These are phyloP conservation scores for Ruditapes philippinarum DNA, from an alignment of 1,140 invertebrate species.

Conservation along the genomic window DNA sequence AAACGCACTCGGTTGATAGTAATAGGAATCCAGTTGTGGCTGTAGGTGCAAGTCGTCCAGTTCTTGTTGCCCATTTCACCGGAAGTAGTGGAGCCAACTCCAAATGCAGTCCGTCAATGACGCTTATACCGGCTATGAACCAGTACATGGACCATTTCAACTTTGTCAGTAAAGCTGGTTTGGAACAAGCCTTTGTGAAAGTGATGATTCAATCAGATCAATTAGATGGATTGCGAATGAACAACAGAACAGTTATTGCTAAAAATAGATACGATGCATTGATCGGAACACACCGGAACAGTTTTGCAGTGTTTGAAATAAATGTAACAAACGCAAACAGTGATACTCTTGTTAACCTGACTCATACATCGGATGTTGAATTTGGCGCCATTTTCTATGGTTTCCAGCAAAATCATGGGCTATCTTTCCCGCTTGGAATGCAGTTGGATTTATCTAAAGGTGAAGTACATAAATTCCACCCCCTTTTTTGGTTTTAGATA, in stretches of 20 bases:
- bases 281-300: not conserved
- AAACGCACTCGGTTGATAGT: too few relatives aligned
- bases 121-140: slow-evolving; percentile 16
- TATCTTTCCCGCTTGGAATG: slow-evolving; percentile 34
- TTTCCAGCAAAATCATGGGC: not conserved
- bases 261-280: not conserved
- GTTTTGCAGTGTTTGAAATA: not conserved
- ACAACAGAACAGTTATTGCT: not conserved
- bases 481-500: too few relatives aligned
- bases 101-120: slow-evolving; percentile 37
- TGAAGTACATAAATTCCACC: not conserved
- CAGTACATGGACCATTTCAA: slow-evolving; percentile 3
- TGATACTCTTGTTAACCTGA: not conserved
- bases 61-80: slow-evolving; percentile 18
- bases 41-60: not conserved
- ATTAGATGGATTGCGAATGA: slow-evolving; percentile 1
- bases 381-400: slow-evolving; percentile 56
- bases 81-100: not conserved
- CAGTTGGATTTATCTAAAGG: slow-evolving; percentile 24
- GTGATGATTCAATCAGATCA: slow-evolving; percentile 10
- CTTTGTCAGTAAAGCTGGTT: not conserved
- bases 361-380: not conserved
- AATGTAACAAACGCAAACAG: not conserved
- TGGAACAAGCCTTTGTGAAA: not conserved
- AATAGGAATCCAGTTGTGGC: not conserved